Percentiles rank a stretch among this genome's conserved stretches.
Evolutionary conservation across 2,113 vertebrate genomes (phyloP).

Genomic region (Hemichromis elongatus): DNA sequence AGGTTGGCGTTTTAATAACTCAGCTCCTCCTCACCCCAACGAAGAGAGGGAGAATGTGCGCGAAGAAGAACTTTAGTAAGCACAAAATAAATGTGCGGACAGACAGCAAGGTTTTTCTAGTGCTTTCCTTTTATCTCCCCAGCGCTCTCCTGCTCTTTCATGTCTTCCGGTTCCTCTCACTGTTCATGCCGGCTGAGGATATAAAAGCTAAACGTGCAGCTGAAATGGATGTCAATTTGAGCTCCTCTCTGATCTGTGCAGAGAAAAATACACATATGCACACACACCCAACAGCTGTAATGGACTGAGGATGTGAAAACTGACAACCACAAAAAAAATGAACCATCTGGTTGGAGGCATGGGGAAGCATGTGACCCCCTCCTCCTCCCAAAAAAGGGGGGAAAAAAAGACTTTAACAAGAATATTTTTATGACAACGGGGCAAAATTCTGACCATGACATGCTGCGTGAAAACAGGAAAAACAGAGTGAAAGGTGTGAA

Average conservation of each 20-base stretch:
- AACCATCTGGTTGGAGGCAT: constrained; percentile 17
- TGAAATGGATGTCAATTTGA: constrained; percentile 65
- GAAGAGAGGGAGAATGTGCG: constrained; percentile 39
- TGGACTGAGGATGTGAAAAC: constrained; percentile 54
- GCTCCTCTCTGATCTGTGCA: constrained; percentile 58
- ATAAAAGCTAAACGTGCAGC: constrained; percentile 60
- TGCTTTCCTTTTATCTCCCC: constrained; percentile 52
- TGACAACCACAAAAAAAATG: constrained; percentile 25
- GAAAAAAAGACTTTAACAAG: not conserved
- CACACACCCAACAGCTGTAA: constrained; percentile 41
- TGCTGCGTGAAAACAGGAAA: not conserved
- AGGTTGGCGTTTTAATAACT: constrained; percentile 80
- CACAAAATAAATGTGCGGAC: constrained; percentile 71
- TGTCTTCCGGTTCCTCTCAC: constrained; percentile 48
- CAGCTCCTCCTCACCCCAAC: constrained; percentile 69
- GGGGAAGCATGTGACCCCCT: not conserved
- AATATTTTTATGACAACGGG: constrained; percentile 3
- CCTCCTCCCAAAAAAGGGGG: not conserved
- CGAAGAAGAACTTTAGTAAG: constrained; percentile 69
- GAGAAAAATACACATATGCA: constrained; percentile 19
- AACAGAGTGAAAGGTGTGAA: not conserved
- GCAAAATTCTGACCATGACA: not conserved
- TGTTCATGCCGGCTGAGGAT: constrained; percentile 32
- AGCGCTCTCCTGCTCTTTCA: constrained; percentile 55
- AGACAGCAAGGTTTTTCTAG: constrained; percentile 34